These are phyloP conservation scores for Chymomyza costata DNA, from an alignment of 1,140 invertebrate species.

Conservation along the genomic window DNA sequence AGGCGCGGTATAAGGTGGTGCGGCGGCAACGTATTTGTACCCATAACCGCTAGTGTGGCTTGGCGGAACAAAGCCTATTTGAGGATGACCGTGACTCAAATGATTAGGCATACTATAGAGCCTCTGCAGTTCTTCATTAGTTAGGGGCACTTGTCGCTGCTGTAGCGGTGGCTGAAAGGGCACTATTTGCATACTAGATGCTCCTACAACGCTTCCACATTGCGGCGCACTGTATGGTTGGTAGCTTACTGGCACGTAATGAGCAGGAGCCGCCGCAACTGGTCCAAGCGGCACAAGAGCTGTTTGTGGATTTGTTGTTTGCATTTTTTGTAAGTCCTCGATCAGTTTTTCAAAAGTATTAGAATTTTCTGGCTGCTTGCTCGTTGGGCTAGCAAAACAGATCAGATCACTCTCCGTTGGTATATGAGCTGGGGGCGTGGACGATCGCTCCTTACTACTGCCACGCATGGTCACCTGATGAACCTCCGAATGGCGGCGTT, in stretches of 20 bases:
- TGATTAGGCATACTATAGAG: conserved; percentile 66
- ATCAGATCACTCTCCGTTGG: conserved; percentile 81
- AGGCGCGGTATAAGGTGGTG: conserved; percentile 37
- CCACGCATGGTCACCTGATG: conserved; percentile 24
- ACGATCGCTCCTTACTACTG: conserved; percentile 48
- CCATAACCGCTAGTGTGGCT: conserved; percentile 37
- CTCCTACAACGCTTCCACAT: conserved; percentile 33
- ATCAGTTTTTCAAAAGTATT: conserved; percentile 77
- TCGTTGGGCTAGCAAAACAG: conserved; percentile 81
- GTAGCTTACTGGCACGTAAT: conserved; percentile 19
- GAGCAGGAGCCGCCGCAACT: conserved; percentile 33
- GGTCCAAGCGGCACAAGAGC: conserved; percentile 62
- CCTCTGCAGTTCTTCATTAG: conserved; percentile 59
- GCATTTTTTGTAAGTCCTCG: conserved; percentile 77
- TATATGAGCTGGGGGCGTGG: conserved; percentile 76
- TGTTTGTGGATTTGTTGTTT: conserved; percentile 51
- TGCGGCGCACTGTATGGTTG: conserved; percentile 14
- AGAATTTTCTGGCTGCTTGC: conserved; percentile 75
- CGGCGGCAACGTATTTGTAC: conserved; percentile 41
- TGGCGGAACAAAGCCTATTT: conserved; percentile 30
- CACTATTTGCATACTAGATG: conserved; percentile 55
- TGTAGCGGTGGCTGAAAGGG: conserved; percentile 49
- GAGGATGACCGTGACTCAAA: conserved; percentile 40
- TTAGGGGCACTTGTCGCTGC: conserved; percentile 55
- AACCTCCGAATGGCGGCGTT: conserved; percentile 76